Base-by-base conservation (phyloP, 2,888 invertebrate species). In the Drosophila birchii region DNA sequence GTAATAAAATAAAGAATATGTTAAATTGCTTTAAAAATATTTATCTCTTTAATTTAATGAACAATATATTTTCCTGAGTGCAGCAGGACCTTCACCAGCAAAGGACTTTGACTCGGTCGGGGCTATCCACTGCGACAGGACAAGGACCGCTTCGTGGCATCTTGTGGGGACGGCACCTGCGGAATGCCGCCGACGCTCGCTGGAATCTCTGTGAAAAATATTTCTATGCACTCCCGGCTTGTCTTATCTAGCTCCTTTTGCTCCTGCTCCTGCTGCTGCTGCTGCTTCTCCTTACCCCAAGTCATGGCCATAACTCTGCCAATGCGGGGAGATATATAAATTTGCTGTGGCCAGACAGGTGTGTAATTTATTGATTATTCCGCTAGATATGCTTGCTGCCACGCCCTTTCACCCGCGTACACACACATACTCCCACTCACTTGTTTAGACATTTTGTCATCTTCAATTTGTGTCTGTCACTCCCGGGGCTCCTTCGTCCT, bases 341-440 rank as follows among this genome's bases (percentile, higher is more conserved):
- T 84, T 87, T 82, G 67, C 82, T 86, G 86, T 82, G 89, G 78
- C 80, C 91, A 91, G 91, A 90, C 90, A 91, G 91, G 91, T 91
- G 91, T 91, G 90, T 91, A 91, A 91, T 91, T 90, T 91, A 91
- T 91, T 91, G 91, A 91, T 91, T 91, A 91, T 90, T 90, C 81
- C 79, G 75, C 82, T 87, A 86, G 88, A 85, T 85, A 80, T 78
- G 72, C 75, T 76, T 51, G 66, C 49, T 49, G 60, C 70, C 55
- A 75, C 57, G 56, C 66, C 76, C 67, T 43, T 49, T 36, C 51
- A 36, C 36, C 34, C 32, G 57, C 58, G 41, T 32, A 32, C 54
- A 47, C n/a, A 63, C 26, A 32, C 49, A 41, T 36, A 34, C 57
- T 62, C 55, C 62, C 75, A 56, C 77, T 60, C 69, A 78, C 81